Conservation (phyloP, 2,113 vertebrate species). For the Corydoras maculifer region DNA sequence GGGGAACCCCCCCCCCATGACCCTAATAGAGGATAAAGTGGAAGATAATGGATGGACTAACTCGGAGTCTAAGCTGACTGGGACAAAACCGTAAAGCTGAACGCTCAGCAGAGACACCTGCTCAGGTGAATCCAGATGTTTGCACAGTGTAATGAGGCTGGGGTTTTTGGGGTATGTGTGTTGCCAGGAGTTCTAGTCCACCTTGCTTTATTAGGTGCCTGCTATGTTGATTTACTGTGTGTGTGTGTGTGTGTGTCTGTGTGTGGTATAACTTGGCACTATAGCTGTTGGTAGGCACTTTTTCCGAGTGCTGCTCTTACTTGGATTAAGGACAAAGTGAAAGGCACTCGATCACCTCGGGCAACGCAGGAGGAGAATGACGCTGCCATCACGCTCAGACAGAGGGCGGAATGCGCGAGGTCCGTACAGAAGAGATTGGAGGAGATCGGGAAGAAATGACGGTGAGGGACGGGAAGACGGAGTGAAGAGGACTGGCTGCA, state of each 20-base stretch:
- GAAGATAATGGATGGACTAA: no score
- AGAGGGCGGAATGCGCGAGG: not conserved
- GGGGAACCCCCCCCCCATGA: no score
- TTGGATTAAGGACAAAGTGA: constrained; percentile 49
- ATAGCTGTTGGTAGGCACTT: constrained; percentile 38
- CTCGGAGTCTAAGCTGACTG: no score
- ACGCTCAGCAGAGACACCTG: no score
- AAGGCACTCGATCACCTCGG: constrained; percentile 42
- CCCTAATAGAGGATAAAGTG: no score
- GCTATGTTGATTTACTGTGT: constrained; percentile 12
- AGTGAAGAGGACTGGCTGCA: no score
- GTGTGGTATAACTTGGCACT: constrained; percentile 5
- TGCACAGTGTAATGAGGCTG: not conserved
- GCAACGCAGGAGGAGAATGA: constrained; percentile 31
- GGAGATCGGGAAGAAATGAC: constrained; percentile 29
- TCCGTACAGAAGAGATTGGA: not conserved
- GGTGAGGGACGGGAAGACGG: not conserved
- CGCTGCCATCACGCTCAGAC: constrained; percentile 16
- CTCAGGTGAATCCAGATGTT: not conserved
- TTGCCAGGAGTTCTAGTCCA: not conserved
- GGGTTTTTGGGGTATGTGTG: not conserved
- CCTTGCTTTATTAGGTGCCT: constrained; percentile 7
- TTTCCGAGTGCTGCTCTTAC: constrained; percentile 35
- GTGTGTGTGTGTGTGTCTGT: constrained; percentile 16
- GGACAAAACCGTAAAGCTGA: no score